Base-by-base conservation (phyloP, 2,888 invertebrate species). In the Lasioglossum figueresi region DNA sequence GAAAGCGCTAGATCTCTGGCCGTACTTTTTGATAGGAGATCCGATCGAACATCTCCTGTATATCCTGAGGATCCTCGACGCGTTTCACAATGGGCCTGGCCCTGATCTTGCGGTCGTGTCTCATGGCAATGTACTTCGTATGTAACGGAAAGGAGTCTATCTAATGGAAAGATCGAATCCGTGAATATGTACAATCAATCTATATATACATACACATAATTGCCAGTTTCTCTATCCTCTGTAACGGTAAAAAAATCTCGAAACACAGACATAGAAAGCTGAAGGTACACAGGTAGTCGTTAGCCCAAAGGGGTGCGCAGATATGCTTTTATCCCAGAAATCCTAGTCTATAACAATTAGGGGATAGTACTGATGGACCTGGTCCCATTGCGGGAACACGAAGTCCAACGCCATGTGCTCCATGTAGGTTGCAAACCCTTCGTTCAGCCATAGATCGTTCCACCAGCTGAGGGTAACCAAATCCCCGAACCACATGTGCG, bases 21-120 rank as follows among this genome's bases (percentile, higher is more conserved):
- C 31, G 31, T 72, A 91, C 90, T 81, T 91, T 91, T 71, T 91
- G 91, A 45, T 91, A 91, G 1, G 91, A 90, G 3, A 91, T 91
- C 23, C 88, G 89, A 87, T 91, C 91, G 59, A 91, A 91, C 88
- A 88, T 88, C 56, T 91, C 86, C 0, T 88, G 86, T 40, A 91
- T 90, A 59, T 91, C 91, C 1, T 86, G 81, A 12, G 84, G 23
- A 52, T 86, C 82, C 43, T 87, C 84, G 4, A 86, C 71, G 19
- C 75, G 63, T 10, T 81, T 90, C 34, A 91, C 80, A 4, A 91
- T 82, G 14, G 91, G 84, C 23, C 89, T 87, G 6, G 88, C 79
- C 0, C 87, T 88, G 0, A 79, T 43, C 40, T 89, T 91, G 12
- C 85, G 73, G 76, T 91, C 91, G 56, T 87, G 79, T 14, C 79